Conservation (phyloP, 2,797 vertebrate species). For the Ambastaia sidthimunki region DNA sequence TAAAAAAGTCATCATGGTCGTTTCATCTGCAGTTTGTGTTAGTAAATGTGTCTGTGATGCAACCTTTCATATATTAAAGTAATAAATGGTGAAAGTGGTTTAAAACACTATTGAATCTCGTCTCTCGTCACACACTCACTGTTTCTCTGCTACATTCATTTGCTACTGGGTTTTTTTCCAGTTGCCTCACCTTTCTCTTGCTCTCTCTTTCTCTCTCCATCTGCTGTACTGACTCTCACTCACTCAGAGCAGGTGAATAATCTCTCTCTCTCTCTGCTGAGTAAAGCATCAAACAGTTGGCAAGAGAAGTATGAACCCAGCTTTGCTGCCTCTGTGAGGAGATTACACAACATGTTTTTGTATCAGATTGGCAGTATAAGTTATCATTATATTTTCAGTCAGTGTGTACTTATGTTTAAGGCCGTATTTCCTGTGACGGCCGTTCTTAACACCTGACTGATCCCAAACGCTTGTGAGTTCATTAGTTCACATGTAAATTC, state of each 20-base stretch:
- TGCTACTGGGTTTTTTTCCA: background rate
- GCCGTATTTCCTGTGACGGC: background rate
- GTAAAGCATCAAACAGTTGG: slow-evolving; percentile 34
- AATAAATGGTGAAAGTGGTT: slow-evolving; percentile 16
- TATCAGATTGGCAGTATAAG: slow-evolving; percentile 12
- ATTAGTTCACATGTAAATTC: too few relatives aligned
- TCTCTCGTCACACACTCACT: background rate
- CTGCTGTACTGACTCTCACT: slow-evolving; percentile 15
- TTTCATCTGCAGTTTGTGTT: background rate
- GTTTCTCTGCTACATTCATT: background rate
- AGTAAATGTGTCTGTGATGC: background rate
- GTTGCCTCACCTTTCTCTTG: slow-evolving; percentile 26
- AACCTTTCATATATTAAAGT: background rate
- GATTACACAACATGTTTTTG: slow-evolving; percentile 26
- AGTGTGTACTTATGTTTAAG: background rate
- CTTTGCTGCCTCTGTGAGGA: background rate
- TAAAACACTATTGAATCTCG: slow-evolving; percentile 28
- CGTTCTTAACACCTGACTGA: background rate
- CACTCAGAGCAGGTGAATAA: slow-evolving; percentile 52
- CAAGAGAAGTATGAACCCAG: slow-evolving; percentile 37
- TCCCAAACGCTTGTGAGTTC: too few relatives aligned
- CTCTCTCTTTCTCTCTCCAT: slow-evolving; percentile 42
- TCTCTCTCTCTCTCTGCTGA: slow-evolving; percentile 39
- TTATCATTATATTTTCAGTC: background rate
- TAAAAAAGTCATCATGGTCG: too few relatives aligned